Conservation (phyloP, 2,888 invertebrate species). For the Lasiommata megera region DNA sequence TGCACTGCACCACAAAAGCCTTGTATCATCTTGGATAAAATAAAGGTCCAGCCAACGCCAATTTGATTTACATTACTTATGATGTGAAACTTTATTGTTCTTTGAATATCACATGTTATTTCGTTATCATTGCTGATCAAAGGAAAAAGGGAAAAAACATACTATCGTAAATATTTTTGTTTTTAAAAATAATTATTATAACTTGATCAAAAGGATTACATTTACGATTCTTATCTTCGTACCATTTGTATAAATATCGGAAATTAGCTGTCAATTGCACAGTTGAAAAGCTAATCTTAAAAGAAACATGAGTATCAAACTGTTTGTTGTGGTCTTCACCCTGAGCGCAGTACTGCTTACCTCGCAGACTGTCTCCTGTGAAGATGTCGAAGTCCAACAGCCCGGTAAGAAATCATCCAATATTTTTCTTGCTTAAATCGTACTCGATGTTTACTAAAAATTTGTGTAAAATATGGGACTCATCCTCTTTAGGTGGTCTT, state of each 20-base stretch:
- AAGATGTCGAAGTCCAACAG: background rate
- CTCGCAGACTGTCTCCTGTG: background rate
- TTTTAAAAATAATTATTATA: background rate
- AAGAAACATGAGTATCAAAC: slow-evolving; percentile 3
- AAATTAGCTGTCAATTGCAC: background rate
- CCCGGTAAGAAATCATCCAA: background rate
- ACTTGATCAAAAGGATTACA: background rate
- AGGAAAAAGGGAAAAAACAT: background rate
- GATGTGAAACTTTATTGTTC: too few relatives aligned
- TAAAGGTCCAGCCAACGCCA: background rate
- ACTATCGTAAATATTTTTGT: background rate
- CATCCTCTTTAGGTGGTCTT: too few relatives aligned
- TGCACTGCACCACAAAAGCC: too few relatives aligned
- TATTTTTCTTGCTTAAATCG: too few relatives aligned
- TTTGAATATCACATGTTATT: background rate
- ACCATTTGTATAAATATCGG: background rate
- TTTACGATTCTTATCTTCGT: background rate
- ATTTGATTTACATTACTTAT: too few relatives aligned
- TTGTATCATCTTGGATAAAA: background rate
- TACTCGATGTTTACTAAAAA: too few relatives aligned
- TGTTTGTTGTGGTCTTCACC: slow-evolving; percentile 1
- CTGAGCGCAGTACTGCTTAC: background rate
- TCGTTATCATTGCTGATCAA: background rate
- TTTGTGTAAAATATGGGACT: too few relatives aligned
- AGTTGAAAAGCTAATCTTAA: background rate